Base-by-base conservation (phyloP, 1,140 invertebrate genomes). In the Pseudomyrmex gracilis region DNA sequence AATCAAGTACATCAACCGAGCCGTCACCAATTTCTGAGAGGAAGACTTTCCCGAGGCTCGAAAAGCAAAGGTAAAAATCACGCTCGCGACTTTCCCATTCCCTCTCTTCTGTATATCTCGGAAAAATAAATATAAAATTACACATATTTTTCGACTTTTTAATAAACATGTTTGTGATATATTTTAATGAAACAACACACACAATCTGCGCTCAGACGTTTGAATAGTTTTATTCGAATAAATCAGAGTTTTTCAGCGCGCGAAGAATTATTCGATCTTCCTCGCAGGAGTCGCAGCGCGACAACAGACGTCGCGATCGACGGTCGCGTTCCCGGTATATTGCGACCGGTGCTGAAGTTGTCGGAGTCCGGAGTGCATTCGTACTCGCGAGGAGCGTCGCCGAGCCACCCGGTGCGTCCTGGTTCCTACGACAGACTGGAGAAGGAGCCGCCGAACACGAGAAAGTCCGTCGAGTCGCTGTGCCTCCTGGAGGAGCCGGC, bases 1-100 rank as follows among this genome's bases (percentile, higher is more conserved):
- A 95, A 93, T 95, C 94, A 92, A 95, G 94, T 92, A 95, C 94
- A 91, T 95, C 94, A 93, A 94, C 94, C 89, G 94, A 94, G 92
- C 94, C 94, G 90, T 95, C 94, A 93, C 94, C 94, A 92, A 94
- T 94, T 93, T 94, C 93, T 93, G 94, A 95, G 92, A 93, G 93
- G 91, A 94, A 94, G 93, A 93, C 93, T 53, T 94, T 94, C 91
- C 92, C 93, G 90, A 93, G 93, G 90, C 89, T 93, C 90, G 93
- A 93, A 83, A 93, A 93, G 85, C 93, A 93, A 90, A 93, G 92
- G 93, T 93, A 87, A 77, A 74, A 17, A 13, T n/a, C 2, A 1
- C 22, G 10, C 1, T 10, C 1, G n/a, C 53, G 4, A 34, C 5
- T 34, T 34, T 34, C 7, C 34, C 34, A 51, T 51, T 7, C 49